phyloP scores from a whole-genome alignment of 2,113 vertebrate species.

The Caranx melampygus region DNA sequence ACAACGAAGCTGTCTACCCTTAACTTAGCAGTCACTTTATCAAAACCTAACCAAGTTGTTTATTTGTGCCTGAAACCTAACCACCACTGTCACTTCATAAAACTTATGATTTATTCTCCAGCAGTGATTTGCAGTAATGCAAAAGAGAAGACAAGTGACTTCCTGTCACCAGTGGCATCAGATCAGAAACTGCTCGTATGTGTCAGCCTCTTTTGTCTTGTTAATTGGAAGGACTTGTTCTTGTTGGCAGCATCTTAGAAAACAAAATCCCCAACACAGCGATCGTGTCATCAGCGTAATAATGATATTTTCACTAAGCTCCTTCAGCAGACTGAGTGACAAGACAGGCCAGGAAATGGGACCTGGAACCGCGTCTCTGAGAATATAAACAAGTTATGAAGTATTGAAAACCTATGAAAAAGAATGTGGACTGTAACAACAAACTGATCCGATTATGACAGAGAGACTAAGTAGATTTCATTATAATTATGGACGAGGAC shows the following conservation, averaged over 20 bases:
- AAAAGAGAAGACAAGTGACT: neutral
- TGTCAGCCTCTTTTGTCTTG: neutral
- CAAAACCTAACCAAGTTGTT: too few relatives aligned
- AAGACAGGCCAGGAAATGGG: neutral
- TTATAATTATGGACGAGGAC: constrained; percentile 25
- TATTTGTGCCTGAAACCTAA: neutral
- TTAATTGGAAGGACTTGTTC: neutral
- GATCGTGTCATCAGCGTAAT: neutral
- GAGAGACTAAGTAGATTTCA: constrained; percentile 24
- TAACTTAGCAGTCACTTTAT: neutral
- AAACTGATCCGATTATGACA: constrained; percentile 36
- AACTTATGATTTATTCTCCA: neutral
- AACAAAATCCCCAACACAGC: neutral
- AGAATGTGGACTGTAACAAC: constrained; percentile 1
- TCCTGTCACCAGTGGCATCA: neutral
- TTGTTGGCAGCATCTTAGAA: neutral
- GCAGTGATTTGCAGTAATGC: neutral
- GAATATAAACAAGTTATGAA: constrained; percentile 28
- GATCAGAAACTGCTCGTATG: neutral
- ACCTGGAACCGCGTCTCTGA: neutral
- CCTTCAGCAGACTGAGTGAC: neutral
- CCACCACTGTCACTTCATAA: neutral
- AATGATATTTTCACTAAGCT: constrained; percentile 11
- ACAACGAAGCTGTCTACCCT: neutral
- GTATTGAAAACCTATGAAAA: neutral